A percentile compares a stretch with the other conserved stretches of the same genome.
Evolutionary conservation across 1,140 invertebrate genomes (phyloP).

Genomic region (Drosophila pandora): DNA sequence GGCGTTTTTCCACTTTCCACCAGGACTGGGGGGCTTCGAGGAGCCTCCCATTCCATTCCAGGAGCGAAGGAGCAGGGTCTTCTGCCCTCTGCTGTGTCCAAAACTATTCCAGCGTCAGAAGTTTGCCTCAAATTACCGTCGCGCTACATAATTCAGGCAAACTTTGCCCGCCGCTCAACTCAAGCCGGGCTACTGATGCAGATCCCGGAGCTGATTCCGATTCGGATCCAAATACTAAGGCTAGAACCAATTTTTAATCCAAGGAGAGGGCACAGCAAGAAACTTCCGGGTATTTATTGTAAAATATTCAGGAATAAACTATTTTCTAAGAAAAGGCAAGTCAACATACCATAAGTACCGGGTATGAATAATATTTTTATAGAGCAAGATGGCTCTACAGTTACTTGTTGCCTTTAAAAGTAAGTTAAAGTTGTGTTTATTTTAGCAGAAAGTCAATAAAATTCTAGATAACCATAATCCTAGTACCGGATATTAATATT

Average conservation of each 20-base stretch:
- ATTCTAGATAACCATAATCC: too few relatives aligned
- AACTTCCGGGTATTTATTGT: neutral
- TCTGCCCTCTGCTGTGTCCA: slow-evolving; percentile 38
- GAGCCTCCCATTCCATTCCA: too few relatives aligned
- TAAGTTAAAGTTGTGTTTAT: too few relatives aligned
- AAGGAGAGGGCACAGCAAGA: neutral
- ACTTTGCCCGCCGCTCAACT: slow-evolving; percentile 48
- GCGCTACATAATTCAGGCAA: slow-evolving; percentile 75
- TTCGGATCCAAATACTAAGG: slow-evolving; percentile 1
- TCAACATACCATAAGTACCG: too few relatives aligned
- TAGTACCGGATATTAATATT: too few relatives aligned
- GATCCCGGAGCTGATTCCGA: neutral
- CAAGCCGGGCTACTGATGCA: slow-evolving; percentile 1
- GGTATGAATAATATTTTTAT: too few relatives aligned
- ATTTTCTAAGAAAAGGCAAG: too few relatives aligned
- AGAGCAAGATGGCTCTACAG: too few relatives aligned
- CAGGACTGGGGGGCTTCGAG: too few relatives aligned
- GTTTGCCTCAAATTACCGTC: slow-evolving; percentile 76
- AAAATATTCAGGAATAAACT: too few relatives aligned
- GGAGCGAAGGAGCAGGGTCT: neutral
- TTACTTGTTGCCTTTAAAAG: too few relatives aligned
- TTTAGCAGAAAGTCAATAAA: too few relatives aligned
- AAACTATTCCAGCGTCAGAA: slow-evolving; percentile 75
- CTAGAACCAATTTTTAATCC: neutral
- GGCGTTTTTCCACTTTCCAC: slow-evolving; percentile 30